These are phyloP conservation scores for Merops nubicus DNA, from an alignment of 2,113 vertebrate genomes.

Conservation along the genomic window DNA sequence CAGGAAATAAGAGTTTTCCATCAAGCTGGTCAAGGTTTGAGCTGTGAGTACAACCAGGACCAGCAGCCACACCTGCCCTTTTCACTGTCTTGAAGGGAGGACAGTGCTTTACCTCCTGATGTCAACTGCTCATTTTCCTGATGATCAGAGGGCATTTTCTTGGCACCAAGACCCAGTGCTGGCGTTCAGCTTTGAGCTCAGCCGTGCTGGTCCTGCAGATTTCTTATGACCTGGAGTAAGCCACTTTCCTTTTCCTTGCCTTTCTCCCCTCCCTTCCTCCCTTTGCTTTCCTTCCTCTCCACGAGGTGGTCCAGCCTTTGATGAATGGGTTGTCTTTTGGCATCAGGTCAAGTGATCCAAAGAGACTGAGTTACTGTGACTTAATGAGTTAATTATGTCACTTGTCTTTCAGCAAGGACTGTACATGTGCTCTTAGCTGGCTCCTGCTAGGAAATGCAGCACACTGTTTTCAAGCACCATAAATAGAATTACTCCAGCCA, in stretches of 20 bases:
- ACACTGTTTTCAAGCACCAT: not conserved
- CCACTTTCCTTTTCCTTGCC: not conserved
- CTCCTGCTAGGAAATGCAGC: not conserved
- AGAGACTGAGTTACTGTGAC: conserved; percentile 5
- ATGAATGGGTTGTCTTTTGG: not conserved
- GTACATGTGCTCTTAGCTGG: not conserved
- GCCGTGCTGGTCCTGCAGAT: not conserved
- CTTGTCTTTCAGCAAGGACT: not conserved
- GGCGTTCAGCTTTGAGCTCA: not conserved
- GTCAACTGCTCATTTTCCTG: not conserved
- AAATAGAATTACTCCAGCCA: not conserved
- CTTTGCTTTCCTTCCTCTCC: not conserved
- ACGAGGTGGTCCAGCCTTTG: not conserved
- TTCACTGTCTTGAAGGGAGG: not conserved
- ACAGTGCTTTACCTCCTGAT: not conserved
- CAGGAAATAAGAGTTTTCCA: not conserved
- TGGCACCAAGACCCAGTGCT: not conserved
- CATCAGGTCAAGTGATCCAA: conserved; percentile 13
- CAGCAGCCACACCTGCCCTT: not conserved
- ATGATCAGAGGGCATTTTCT: not conserved
- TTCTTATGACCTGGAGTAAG: not conserved
- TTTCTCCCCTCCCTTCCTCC: not conserved
- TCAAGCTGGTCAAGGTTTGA: not conserved
- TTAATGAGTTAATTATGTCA: conserved; percentile 12
- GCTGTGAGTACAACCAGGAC: not conserved